Evolutionary conservation across 2,797 vertebrate species (phyloP).

Genomic region (Molossus molossus): DNA sequence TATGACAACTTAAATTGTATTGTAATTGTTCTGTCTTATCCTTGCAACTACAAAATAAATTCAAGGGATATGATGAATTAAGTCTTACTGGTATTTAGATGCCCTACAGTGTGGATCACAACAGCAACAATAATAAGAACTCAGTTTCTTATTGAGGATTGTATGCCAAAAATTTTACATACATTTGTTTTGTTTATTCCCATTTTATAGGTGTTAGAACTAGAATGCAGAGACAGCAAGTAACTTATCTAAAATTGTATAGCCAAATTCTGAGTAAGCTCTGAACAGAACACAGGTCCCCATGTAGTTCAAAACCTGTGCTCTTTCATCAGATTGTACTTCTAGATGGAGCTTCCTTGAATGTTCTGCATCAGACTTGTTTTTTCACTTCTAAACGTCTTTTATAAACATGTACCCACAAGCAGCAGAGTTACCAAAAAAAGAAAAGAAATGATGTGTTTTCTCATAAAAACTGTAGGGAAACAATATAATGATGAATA

Average conservation of each 20-base stretch:
- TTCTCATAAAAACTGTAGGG: not conserved
- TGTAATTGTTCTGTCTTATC: not conserved
- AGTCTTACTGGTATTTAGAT: not conserved
- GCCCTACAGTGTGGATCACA: not conserved
- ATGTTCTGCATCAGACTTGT: not conserved
- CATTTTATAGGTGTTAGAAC: not conserved
- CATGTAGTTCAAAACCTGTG: not conserved
- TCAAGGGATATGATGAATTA: not conserved
- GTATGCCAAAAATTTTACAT: not conserved
- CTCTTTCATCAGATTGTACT: not conserved
- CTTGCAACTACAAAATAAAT: constrained; percentile 12
- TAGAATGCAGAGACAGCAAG: not conserved
- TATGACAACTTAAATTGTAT: not conserved
- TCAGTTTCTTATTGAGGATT: not conserved
- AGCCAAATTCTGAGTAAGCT: not conserved
- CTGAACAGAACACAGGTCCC: not conserved
- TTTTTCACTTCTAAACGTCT: not conserved
- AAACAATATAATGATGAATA: not conserved
- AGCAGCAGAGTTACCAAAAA: not conserved
- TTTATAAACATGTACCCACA: not conserved
- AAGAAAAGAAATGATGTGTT: not conserved
- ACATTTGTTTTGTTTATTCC: not conserved
- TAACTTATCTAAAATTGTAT: not conserved
- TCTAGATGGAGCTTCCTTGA: not conserved
- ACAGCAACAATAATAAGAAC: not conserved